Conservation (phyloP, 2,113 vertebrate genomes). For the Polyodon spathula region DNA sequence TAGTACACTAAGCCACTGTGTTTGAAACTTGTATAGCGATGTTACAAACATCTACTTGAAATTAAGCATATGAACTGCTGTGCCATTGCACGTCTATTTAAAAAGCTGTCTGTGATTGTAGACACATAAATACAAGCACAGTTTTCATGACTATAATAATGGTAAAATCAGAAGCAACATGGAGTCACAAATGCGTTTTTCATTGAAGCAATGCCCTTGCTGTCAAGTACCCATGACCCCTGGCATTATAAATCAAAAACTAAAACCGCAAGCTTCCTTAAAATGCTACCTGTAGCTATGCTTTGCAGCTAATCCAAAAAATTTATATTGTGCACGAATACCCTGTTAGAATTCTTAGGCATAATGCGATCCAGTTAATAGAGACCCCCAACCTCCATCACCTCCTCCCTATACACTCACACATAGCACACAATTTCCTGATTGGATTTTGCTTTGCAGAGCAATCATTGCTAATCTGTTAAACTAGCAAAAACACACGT, state of each 20-base stretch:
- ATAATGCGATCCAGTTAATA: slow-evolving; percentile 66
- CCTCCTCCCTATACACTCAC: neutral
- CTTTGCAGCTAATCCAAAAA: slow-evolving; percentile 74
- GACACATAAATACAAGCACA: neutral
- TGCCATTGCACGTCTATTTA: too few relatives aligned
- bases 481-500: slow-evolving; percentile 40
- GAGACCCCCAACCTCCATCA: slow-evolving; percentile 40
- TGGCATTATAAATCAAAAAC: slow-evolving; percentile 68
- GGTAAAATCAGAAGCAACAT: slow-evolving; percentile 22
- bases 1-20: too few relatives aligned
- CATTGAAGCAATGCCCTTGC: slow-evolving; percentile 25
- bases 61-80: too few relatives aligned
- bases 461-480: slow-evolving; percentile 48
- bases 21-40: too few relatives aligned
- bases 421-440: slow-evolving; percentile 34
- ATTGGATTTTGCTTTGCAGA: slow-evolving; percentile 68
- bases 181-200: slow-evolving; percentile 20
- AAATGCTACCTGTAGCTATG: slow-evolving; percentile 68
- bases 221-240: slow-evolving; percentile 61
- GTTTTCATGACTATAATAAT: neutral
- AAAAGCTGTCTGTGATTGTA: neutral
- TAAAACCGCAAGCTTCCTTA: slow-evolving; percentile 61
- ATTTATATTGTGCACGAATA: slow-evolving; percentile 77
- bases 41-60: too few relatives aligned
- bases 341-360: slow-evolving; percentile 71